phyloP scores from a whole-genome alignment of 2,888 invertebrate genomes.

The Congeria kusceri region DNA sequence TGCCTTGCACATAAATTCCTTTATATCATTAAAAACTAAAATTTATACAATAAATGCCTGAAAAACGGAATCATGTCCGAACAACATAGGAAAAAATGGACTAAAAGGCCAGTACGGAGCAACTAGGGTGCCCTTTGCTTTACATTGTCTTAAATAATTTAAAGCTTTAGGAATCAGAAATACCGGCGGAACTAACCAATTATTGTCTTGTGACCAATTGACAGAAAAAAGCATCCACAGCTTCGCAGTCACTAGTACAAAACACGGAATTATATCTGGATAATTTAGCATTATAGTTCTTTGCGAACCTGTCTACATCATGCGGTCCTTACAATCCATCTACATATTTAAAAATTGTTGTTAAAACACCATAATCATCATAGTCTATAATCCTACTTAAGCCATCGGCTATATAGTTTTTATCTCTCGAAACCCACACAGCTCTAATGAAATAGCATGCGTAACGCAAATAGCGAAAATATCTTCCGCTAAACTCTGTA shows the following conservation, averaged over 20 bases:
- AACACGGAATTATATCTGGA: conserved; percentile 1
- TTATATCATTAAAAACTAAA: conserved; percentile 16
- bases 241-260: conserved; percentile 4
- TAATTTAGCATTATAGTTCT: neutral
- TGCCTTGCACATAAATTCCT: conserved; percentile 16
- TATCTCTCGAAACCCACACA: neutral
- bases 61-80: conserved; percentile 5
- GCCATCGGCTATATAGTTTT: conserved; percentile 6
- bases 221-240: conserved; percentile 3
- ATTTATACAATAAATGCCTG: conserved; percentile 7
- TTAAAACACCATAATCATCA: conserved; percentile 18
- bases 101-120: conserved; percentile 13
- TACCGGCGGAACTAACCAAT: conserved; percentile 1
- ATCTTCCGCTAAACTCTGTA: conserved; percentile 3
- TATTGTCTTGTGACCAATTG: neutral
- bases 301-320: conserved; percentile 11
- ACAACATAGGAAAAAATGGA: conserved; percentile 14
- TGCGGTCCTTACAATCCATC: neutral
- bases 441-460: neutral
- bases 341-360: neutral
- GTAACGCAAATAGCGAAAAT: neutral
- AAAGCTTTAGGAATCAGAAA: neutral
- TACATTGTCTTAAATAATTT: neutral
- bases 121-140: conserved; percentile 8
- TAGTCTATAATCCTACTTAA: conserved; percentile 17